Base-by-base conservation (phyloP, 1,140 invertebrate genomes). In the Cotesia glomerata region DNA sequence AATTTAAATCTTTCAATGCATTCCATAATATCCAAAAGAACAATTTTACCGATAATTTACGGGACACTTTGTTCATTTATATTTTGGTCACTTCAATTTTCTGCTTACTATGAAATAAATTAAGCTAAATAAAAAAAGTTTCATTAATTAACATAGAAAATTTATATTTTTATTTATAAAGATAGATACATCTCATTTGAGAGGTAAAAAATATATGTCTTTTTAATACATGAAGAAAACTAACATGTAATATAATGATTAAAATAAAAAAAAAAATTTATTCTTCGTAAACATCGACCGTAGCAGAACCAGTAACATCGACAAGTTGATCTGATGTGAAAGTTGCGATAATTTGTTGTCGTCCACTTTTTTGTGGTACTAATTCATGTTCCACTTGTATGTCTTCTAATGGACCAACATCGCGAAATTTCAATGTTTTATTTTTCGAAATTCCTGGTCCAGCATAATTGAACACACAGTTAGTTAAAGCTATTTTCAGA, bases 401-500 rank as follows among this genome's bases (percentile, higher is more conserved):
- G 2, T 86, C 72, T 26, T 86, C 90, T 26, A 85, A 84, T 0
- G 91, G 87, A 3, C 76, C 80, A 1, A 91, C 87, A 69, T 91
- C 89, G 51, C 87, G 81, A 64, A 89, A 89, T 7, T 84, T 76
- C 0, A 92, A 75, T 0, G 87, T 87, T 68, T 90, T 87, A 65
- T 90, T 91, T 56, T 88, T 89, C 0, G 87, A 86, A 1, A 93
- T 83, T 3, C 91, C 91, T 0, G 92, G 90, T 2, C 92, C 92
- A 69, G 92, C 92, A 72, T 93, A 87, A 63, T 90, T 89, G 79
- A 94, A 91, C 71, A 88, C 88, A 75, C 92, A 92, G 0, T 90
- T 86, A 0, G 91, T 91, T 35, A 95, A 79, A 0, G 75, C 71
- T 3, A 82, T 86, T 18, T 91, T 89, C 69, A 95, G 80, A 0